A percentile compares a stretch with the other conserved stretches of the same genome.
These are phyloP conservation scores for Actenoides lindsayi DNA, from an alignment of 2,113 vertebrate genomes.

Conservation along the genomic window DNA sequence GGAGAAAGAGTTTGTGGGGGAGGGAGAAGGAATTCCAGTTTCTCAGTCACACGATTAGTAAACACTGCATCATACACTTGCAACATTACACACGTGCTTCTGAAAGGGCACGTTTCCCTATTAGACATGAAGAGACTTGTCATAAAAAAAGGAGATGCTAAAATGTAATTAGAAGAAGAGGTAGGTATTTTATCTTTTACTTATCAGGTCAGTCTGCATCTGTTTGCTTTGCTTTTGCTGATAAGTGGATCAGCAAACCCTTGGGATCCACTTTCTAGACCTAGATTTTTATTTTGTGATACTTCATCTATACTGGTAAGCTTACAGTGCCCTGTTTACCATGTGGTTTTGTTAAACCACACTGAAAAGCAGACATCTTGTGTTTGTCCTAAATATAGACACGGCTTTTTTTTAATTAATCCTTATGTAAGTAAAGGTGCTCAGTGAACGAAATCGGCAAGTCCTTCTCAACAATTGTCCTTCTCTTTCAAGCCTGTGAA, in stretches of 20 bases:
- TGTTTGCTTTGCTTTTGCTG: background rate
- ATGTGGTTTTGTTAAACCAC: background rate
- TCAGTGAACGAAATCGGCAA: background rate
- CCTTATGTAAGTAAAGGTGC: background rate
- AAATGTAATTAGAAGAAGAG: background rate
- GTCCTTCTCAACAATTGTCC: background rate
- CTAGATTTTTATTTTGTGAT: background rate
- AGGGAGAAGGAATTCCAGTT: conserved; percentile 45
- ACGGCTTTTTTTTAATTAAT: background rate
- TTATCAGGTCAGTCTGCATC: background rate
- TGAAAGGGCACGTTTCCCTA: background rate
- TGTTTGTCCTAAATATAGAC: background rate
- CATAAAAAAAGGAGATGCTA: background rate
- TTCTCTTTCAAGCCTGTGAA: background rate
- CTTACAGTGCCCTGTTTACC: background rate
- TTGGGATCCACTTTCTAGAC: background rate
- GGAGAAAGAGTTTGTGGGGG: conserved; percentile 9
- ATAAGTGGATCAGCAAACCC: conserved; percentile 5
- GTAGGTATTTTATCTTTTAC: background rate
- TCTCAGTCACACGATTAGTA: background rate
- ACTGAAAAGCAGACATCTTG: background rate
- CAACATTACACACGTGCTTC: background rate
- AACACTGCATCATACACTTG: background rate
- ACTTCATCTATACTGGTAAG: background rate
- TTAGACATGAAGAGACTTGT: background rate